Percentiles rank a stretch among this genome's conserved stretches.
Conservation (phyloP, 2,113 vertebrate genomes). For the Syngnathus scovelli region DNA sequence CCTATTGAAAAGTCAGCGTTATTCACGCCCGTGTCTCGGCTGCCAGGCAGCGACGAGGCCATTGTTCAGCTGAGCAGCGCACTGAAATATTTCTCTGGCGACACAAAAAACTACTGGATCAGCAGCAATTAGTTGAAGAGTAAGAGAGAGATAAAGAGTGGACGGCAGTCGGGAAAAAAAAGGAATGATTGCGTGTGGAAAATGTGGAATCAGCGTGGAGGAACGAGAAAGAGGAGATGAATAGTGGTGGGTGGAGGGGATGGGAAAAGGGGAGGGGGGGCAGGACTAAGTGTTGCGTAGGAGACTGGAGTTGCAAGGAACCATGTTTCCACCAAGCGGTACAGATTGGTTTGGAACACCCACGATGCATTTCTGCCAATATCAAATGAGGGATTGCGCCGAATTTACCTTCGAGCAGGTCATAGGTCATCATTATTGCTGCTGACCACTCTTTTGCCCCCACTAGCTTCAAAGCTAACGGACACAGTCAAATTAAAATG, state of each 20-base stretch:
- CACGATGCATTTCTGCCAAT: too few species aligned
- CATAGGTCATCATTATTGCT: constrained; percentile 46
- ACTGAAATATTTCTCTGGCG: constrained; percentile 64
- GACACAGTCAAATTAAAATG: constrained; percentile 61
- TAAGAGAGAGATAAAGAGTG: constrained; percentile 65
- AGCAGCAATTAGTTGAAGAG: constrained; percentile 66
- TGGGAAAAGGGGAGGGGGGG: not conserved
- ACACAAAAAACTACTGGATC: constrained; percentile 65
- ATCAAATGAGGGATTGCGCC: not conserved
- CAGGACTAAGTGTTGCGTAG: constrained; percentile 37
- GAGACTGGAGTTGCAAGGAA: constrained; percentile 40
- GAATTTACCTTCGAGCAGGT: too few species aligned
- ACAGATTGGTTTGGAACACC: not conserved
- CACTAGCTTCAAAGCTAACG: constrained; percentile 50
- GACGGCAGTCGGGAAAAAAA: constrained; percentile 31
- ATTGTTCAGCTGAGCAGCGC: constrained; percentile 60
- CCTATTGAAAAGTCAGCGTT: constrained; percentile 67
- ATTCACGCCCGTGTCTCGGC: constrained; percentile 58
- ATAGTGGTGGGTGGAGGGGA: constrained; percentile 24
- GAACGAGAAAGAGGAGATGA: constrained; percentile 29
- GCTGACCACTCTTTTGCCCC: constrained; percentile 51
- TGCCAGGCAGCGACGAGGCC: constrained; percentile 50
- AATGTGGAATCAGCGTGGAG: constrained; percentile 60
- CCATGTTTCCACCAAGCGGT: constrained; percentile 15
- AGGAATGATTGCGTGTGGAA: constrained; percentile 41